Evolutionary conservation across 1,140 invertebrate genomes (phyloP).

Genomic region (Plectrocnemia conspersa): DNA sequence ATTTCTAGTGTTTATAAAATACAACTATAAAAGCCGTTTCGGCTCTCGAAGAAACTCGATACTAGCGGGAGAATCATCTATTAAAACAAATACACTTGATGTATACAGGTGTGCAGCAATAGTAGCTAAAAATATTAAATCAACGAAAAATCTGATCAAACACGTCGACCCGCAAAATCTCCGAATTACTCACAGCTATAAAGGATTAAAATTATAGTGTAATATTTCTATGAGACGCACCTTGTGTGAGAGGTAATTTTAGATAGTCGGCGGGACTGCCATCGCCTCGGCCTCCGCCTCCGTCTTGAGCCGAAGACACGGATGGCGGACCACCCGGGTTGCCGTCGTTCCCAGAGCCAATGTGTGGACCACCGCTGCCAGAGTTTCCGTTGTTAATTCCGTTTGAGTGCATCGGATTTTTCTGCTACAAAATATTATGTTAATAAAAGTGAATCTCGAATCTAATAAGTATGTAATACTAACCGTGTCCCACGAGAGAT

Average conservation of each 20-base stretch:
- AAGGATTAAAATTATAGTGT: too few species aligned
- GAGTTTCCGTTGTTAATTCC: slow-evolving; percentile 13
- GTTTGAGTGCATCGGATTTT: slow-evolving; percentile 28
- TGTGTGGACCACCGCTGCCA: slow-evolving; percentile 8
- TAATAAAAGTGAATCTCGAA: slow-evolving; percentile 8
- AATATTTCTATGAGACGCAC: slow-evolving; percentile 21
- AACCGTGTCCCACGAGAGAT: slow-evolving; percentile 53
- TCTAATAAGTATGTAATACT: slow-evolving; percentile 35
- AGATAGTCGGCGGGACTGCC: slow-evolving; percentile 29
- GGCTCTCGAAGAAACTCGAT: too few species aligned
- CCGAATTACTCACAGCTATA: too few species aligned
- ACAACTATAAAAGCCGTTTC: too few species aligned
- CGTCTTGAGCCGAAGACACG: slow-evolving; percentile 44
- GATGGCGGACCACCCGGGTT: slow-evolving; percentile 44
- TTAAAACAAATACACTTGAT: too few species aligned
- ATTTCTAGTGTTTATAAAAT: too few species aligned
- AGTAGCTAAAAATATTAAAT: too few species aligned
- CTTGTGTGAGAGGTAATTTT: slow-evolving; percentile 33
- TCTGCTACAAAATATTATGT: slow-evolving; percentile 9
- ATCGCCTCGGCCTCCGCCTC: slow-evolving; percentile 45
- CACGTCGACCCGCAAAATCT: too few species aligned
- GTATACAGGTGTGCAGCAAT: too few species aligned
- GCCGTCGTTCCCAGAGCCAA: slow-evolving; percentile 36
- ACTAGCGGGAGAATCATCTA: too few species aligned
- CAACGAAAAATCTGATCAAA: too few species aligned